These are phyloP conservation scores for Buteo buteo DNA, from an alignment of 2,113 vertebrate species.

Conservation along the genomic window DNA sequence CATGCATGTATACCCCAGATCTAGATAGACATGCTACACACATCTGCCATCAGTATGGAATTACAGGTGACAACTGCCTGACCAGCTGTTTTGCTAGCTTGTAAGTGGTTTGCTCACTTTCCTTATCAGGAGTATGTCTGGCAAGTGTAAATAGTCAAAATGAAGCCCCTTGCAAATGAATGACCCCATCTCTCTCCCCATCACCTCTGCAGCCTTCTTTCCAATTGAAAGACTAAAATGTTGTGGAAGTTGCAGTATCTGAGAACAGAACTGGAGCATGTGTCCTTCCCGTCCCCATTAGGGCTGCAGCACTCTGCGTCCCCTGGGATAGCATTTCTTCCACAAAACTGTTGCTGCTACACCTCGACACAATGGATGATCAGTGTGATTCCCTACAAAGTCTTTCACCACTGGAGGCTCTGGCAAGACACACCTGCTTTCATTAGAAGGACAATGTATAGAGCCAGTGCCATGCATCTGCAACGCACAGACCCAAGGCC, in stretches of 20 bases:
- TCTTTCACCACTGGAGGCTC: background rate
- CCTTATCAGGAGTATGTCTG: background rate
- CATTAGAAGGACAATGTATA: background rate
- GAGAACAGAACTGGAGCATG: background rate
- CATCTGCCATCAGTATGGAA: background rate
- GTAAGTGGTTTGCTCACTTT: background rate
- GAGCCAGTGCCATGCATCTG: background rate
- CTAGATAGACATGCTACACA: background rate
- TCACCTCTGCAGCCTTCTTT: background rate
- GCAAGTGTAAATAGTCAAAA: background rate
- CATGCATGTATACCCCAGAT: background rate
- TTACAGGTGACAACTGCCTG: background rate
- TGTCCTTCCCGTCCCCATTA: background rate
- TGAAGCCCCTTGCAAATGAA: background rate
- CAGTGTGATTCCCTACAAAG: background rate
- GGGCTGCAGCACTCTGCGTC: background rate
- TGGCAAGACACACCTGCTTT: background rate
- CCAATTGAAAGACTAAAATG: background rate
- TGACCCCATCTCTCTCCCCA: background rate
- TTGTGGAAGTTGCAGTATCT: background rate
- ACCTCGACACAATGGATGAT: background rate
- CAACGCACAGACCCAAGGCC: background rate
- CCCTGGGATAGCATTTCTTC: background rate
- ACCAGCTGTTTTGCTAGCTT: background rate
- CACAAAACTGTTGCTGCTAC: background rate